phyloP scores from a whole-genome alignment of 1,140 invertebrate genomes.

The Drosophila orosa region DNA sequence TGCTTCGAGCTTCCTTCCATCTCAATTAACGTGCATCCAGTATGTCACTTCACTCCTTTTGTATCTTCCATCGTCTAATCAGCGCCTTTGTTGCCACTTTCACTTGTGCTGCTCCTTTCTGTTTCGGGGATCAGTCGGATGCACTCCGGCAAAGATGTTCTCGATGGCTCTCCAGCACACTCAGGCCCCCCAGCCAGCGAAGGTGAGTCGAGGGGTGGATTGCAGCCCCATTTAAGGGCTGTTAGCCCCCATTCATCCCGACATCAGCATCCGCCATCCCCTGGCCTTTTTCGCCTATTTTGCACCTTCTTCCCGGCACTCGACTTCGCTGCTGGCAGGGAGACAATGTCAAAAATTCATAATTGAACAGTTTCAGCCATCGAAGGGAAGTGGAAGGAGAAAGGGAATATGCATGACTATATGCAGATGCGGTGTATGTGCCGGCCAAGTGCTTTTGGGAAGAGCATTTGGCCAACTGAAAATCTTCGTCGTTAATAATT shows the following conservation, averaged over 20 bases:
- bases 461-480: constrained; percentile 74
- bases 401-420: constrained; percentile 41
- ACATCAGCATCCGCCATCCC: not conserved
- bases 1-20: not conserved
- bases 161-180: constrained; percentile 59
- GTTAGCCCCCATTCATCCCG: constrained; percentile 24
- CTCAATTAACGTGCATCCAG: constrained; percentile 61
- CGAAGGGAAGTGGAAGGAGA: constrained; percentile 3
- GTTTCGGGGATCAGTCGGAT: constrained; percentile 21
- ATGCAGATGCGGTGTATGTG: constrained; percentile 23
- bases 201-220: constrained; percentile 13
- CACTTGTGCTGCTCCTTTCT: constrained; percentile 59
- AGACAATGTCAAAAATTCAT: constrained; percentile 79
- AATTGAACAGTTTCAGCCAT: constrained; percentile 71
- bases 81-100: constrained; percentile 73
- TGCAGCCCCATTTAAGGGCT: constrained; percentile 52
- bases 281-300: constrained; percentile 66
- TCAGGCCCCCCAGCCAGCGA: not conserved
- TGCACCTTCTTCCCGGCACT: constrained; percentile 60
- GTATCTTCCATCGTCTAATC: constrained; percentile 64
- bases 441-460: constrained; percentile 64
- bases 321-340: constrained; percentile 18
- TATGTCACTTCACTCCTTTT: constrained; percentile 17
- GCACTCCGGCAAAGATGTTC: constrained; percentile 49
- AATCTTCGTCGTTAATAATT: constrained; percentile 79